Conservation (phyloP, 2,113 vertebrate genomes). For the Sinocyclocheilus grahami region DNA sequence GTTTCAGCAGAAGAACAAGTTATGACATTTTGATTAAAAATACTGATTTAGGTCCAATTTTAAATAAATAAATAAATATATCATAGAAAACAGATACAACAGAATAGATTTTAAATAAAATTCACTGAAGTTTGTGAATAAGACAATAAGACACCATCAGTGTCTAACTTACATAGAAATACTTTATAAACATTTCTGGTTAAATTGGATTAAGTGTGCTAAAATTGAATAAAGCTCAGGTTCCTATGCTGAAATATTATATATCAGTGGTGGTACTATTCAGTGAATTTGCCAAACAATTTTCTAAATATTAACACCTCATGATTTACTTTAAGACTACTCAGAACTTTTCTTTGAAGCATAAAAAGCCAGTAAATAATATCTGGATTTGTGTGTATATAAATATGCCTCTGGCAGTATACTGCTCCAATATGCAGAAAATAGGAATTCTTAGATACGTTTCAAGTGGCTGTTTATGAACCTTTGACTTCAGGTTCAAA, state of each 20-base stretch:
- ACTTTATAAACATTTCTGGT: background rate
- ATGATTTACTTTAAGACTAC: constrained; percentile 29
- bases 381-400: constrained; percentile 31
- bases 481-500: constrained; percentile 70
- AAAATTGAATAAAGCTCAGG: background rate
- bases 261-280: background rate
- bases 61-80: too few species aligned
- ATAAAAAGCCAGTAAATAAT: constrained; percentile 30
- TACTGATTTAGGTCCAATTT: too few species aligned
- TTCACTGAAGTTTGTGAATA: too few species aligned
- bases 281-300: background rate
- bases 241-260: background rate
- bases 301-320: background rate
- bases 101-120: too few species aligned
- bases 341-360: constrained; percentile 38
- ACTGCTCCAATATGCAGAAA: constrained; percentile 34
- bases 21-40: too few species aligned
- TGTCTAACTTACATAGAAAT: too few species aligned
- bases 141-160: too few species aligned
- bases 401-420: constrained; percentile 40
- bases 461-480: constrained; percentile 72
- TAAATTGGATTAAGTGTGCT: background rate
- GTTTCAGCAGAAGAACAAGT: too few species aligned
- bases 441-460: constrained; percentile 65
- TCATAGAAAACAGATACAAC: too few species aligned